Base-by-base conservation (phyloP, 1,140 invertebrate species). In the Listronotus oregonensis region DNA sequence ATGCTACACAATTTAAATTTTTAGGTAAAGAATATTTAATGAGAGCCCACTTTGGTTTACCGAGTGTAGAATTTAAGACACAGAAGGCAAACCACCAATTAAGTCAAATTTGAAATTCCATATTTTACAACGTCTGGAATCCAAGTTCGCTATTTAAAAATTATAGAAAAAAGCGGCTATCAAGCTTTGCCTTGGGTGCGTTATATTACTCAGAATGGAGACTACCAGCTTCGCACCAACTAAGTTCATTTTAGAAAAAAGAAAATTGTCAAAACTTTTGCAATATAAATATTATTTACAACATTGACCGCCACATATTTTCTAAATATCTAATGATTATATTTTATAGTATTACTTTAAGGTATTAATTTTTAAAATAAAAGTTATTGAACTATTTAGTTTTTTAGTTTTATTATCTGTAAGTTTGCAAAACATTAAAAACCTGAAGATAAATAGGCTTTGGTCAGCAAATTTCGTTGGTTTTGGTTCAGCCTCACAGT, bases 111-210 rank as follows among this genome's bases (percentile, higher is more conserved):
- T 84, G 98, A 99, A 84, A 99, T 99, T 74, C 98, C 98, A 0
- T 99, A 99, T 75, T 99, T 99, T 73, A 99, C 97, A 0, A 99
- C 97, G 46, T 99, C 97, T 17, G 98, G 98, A 5, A 98, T 99
- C 74, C 97, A 99, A 86, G 91, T 98, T 5, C 86, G 97, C 39
- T 99, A 99, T 80, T 83, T 99, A 67, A 99, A 99, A 82, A 99
- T 99, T 75, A 99, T 99, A 76, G 98, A 99, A 75, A 99, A 99
- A 80, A 98, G 95, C 81, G 98, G 97, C 0, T 99, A 99, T 78
- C 97, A 99, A 81, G 97, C 97, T 0, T 77, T 99, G 51, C 98
- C 98, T 0, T 99, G 97, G 98, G 97, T 99, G 6, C 83, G 97
- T 21, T 99, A 99, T 75, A 99, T 99, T 50, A 99, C 98, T 15